phyloP scores from a whole-genome alignment of 2,113 vertebrate species.

The Xenotilapia caudafasciata region DNA sequence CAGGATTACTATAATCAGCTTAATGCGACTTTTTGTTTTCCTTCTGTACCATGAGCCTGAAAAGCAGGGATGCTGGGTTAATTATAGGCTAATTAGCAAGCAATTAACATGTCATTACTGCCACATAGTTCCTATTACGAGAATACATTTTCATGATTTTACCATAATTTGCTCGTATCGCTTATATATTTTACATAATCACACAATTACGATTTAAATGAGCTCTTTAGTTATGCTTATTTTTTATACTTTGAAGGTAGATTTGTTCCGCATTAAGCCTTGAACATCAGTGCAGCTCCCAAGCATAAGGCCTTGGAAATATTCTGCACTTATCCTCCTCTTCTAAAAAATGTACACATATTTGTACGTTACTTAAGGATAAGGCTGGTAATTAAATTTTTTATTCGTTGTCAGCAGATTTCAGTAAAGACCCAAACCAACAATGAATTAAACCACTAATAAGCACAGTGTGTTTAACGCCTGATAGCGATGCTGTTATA shows the following conservation, averaged over 20 bases:
- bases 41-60: neutral
- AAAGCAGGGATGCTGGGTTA: slow-evolving; percentile 4
- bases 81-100: slow-evolving; percentile 22
- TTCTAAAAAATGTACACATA: neutral
- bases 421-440: neutral
- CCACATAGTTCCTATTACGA: neutral
- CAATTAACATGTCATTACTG: slow-evolving; percentile 30
- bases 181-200: slow-evolving; percentile 27
- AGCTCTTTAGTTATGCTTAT: slow-evolving; percentile 9
- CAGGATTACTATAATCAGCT: neutral
- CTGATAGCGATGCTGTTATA: neutral
- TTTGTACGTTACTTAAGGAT: neutral
- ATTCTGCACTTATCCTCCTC: neutral
- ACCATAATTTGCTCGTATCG: slow-evolving; percentile 4
- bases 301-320: neutral
- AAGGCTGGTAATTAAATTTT: neutral
- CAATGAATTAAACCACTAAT: neutral
- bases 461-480: neutral
- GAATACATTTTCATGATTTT: slow-evolving; percentile 21
- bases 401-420: neutral
- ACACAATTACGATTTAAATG: neutral
- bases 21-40: neutral
- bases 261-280: neutral
- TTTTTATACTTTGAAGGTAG: neutral
- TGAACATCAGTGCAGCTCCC: neutral